Evolutionary conservation across 2,888 invertebrate genomes (phyloP).

Genomic region (Conomelus anceps): DNA sequence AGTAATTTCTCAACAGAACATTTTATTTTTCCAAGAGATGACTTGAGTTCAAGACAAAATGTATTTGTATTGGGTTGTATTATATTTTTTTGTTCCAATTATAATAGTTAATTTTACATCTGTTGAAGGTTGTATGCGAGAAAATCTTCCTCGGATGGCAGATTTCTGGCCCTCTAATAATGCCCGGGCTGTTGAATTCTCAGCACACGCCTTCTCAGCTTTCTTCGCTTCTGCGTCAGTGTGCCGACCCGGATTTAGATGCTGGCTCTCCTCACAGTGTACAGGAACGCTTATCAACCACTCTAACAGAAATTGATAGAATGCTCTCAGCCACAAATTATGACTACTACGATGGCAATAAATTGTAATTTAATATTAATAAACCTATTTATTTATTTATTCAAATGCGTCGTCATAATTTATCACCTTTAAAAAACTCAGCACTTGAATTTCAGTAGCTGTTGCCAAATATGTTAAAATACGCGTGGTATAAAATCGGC

Average conservation of each 20-base stretch:
- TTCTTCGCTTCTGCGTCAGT: slow-evolving; percentile 51
- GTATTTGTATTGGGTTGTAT: no score
- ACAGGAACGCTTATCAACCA: slow-evolving; percentile 16
- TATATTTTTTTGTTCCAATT: no score
- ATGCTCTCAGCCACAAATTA: slow-evolving; percentile 1
- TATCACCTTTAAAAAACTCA: no score
- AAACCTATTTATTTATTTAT: no score
- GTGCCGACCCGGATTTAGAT: slow-evolving; percentile 41
- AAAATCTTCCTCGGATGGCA: slow-evolving; percentile 59
- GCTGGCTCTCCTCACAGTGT: slow-evolving; percentile 9
- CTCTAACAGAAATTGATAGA: slow-evolving; percentile 22
- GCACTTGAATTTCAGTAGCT: no score
- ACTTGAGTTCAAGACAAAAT: no score
- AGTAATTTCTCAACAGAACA: no score
- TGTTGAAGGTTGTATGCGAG: slow-evolving; percentile 54
- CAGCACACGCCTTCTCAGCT: slow-evolving; percentile 52
- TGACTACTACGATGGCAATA: neutral
- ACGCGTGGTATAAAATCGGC: no score
- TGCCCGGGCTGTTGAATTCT: slow-evolving; percentile 55
- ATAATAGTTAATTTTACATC: slow-evolving; percentile 24
- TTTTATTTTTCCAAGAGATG: no score
- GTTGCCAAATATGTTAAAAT: no score
- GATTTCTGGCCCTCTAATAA: slow-evolving; percentile 52
- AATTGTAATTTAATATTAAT: no score
- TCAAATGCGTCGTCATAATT: no score